A percentile compares a stretch with the other conserved stretches of the same genome.
These are phyloP conservation scores for Ceratoteleas bidentatus DNA, from an alignment of 1,140 invertebrate genomes.

Conservation along the genomic window DNA sequence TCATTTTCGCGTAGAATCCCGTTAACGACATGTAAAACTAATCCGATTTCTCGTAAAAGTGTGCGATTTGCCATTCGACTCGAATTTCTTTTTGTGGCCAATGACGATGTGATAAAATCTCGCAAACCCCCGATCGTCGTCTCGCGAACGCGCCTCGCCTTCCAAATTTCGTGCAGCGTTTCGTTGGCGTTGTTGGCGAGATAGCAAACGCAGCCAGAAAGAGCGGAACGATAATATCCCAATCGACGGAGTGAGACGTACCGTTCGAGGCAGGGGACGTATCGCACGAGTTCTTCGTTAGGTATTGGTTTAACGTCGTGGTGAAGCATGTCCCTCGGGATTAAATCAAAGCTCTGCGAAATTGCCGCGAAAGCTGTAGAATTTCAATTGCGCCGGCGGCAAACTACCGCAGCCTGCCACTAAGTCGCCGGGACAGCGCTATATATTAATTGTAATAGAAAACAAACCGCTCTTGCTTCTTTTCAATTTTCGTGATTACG, in stretches of 20 bases:
- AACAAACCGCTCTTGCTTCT: constrained; percentile 64
- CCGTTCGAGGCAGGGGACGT: constrained; percentile 33
- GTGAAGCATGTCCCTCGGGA: constrained; percentile 69
- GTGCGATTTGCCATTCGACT: no score
- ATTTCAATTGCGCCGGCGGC: constrained; percentile 72
- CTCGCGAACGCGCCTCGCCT: no score
- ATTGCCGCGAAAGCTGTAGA: constrained; percentile 73
- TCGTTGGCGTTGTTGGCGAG: background rate
- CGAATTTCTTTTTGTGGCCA: no score
- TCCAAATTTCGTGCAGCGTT: no score
- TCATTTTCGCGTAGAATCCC: no score
- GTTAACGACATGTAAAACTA: no score
- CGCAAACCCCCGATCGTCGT: no score
- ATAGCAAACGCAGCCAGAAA: constrained; percentile 21
- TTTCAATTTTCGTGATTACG: constrained; percentile 20
- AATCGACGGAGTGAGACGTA: constrained; percentile 31
- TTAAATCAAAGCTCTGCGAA: constrained; percentile 75
- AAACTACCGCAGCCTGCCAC: constrained; percentile 38
- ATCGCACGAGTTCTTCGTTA: constrained; percentile 58
- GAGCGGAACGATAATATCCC: constrained; percentile 21
- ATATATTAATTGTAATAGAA: constrained; percentile 72
- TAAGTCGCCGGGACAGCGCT: constrained; percentile 37
- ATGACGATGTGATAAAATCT: no score
- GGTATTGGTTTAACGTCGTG: constrained; percentile 63
- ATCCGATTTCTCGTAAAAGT: no score